Conservation (phyloP, 2,888 invertebrate species). For the Tanytarsus gracilentus region DNA sequence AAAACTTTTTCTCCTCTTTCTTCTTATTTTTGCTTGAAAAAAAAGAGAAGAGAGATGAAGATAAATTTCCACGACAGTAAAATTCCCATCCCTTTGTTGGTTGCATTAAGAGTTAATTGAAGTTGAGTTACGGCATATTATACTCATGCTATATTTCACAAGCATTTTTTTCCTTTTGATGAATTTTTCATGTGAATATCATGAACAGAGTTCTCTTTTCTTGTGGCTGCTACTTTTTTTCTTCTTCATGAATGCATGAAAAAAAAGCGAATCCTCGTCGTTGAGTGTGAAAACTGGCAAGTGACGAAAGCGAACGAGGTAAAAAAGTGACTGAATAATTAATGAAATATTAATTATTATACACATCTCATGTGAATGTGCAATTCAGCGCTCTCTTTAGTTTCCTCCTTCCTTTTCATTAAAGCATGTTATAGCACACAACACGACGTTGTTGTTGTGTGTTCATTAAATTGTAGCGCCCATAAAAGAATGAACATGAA, state of each 20-base stretch:
- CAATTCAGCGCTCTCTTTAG: background rate
- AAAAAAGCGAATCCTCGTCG: background rate
- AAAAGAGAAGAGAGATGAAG: background rate
- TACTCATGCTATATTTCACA: background rate
- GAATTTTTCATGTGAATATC: background rate
- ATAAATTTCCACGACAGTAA: background rate
- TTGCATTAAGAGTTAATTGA: background rate
- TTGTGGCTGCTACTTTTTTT: background rate
- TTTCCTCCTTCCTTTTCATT: too few relatives aligned
- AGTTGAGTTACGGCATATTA: background rate
- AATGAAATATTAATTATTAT: conserved; percentile 8
- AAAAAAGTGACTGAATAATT: conserved; percentile 1
- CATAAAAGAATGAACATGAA: background rate
- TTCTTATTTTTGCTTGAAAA: background rate
- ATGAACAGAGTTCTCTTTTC: background rate
- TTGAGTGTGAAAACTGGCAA: background rate
- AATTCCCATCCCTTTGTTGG: background rate
- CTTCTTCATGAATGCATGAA: background rate
- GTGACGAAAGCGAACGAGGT: background rate
- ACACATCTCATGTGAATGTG: background rate
- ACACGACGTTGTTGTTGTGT: too few relatives aligned
- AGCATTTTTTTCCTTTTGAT: background rate
- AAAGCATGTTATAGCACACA: too few relatives aligned
- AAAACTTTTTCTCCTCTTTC: background rate
- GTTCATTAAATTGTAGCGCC: too few relatives aligned